Evolutionary conservation across 1,140 invertebrate species (phyloP), one percentile per base, ranked within the genome.

Genomic region (Arion vulgaris): DNA sequence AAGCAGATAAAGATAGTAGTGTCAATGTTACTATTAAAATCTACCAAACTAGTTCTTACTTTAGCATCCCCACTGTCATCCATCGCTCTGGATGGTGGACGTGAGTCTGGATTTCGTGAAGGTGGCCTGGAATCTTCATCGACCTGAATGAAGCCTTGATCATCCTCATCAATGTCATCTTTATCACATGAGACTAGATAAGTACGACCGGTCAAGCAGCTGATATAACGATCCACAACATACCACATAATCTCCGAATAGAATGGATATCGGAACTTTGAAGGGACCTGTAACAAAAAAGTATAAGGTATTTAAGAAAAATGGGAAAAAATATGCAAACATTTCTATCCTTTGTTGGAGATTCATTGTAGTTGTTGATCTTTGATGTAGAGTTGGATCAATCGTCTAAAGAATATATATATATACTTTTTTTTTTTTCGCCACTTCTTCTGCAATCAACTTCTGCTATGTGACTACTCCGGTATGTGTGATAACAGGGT

Each of bases 231-330:
- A 88, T 98, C 97, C 53, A 99, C 92, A 1, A 99, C 97, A 92
- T 99, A 99, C 98, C 98, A 99, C 36, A 98, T 93, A 95, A 99
- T 98, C 93, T 99, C 98, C 9, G 96, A 97, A 92, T 98, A 99
- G 92, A 98, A 99, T 26, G 98, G 98, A 92, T 99, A 99, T 0
- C 98, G 95, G 93, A 98, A 99, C 93, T 99, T 99, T 86, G 97
- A 96, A 1, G 97, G 97, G 45, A 99, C 96, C 95, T 96, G 91
- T 23, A 90, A 88, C 7, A 81, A 83, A n/a, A 81, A 81, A 74
- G 69, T 32, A 68, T n/a, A n/a, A n/a, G n/a, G n/a, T n/a, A n/a
- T n/a, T n/a, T n/a, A 19, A 9, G 39, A 80, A 83, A 26, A 81
- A 66, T n/a, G 32, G 53, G 19, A 49, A 78, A 26, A 28, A 28